These are phyloP conservation scores for Drosophila diplacantha DNA, from an alignment of 2,888 invertebrate species.

Conservation along the genomic window DNA sequence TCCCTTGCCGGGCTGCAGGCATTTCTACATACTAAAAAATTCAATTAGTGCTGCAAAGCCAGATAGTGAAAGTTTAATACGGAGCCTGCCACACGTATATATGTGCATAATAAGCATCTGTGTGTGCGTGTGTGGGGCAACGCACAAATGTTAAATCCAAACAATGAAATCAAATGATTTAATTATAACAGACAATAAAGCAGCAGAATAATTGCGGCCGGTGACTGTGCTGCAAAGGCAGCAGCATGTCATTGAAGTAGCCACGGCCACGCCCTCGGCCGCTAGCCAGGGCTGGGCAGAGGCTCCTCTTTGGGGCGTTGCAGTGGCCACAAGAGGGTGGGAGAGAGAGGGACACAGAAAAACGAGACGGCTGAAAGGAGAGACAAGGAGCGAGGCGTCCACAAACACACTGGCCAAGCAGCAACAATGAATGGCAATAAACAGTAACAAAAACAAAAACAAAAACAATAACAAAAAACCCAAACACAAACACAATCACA, in stretches of 20 bases:
- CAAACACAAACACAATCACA: conserved; percentile 2
- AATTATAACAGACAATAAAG: conserved; percentile 72
- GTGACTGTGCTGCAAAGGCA: conserved; percentile 34
- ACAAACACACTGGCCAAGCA: conserved; percentile 10
- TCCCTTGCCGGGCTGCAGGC: neutral
- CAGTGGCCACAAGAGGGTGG: conserved; percentile 38
- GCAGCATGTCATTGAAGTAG: conserved; percentile 13
- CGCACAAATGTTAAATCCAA: conserved; percentile 64
- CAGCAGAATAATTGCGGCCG: conserved; percentile 61
- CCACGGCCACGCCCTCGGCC: conserved; percentile 3
- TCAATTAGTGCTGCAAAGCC: conserved; percentile 62
- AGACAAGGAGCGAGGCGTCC: neutral
- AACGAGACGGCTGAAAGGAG: neutral
- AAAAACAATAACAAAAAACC: neutral
- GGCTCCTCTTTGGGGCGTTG: conserved; percentile 13
- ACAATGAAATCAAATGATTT: conserved; percentile 72
- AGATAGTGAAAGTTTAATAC: conserved; percentile 60
- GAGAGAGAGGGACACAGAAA: conserved; percentile 9
- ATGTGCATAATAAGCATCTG: neutral
- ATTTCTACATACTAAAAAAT: conserved; percentile 49
- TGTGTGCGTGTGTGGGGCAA: conserved; percentile 27
- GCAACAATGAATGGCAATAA: conserved; percentile 31
- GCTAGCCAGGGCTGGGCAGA: neutral
- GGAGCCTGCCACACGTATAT: conserved; percentile 1
- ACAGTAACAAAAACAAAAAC: conserved; percentile 2